Evolutionary conservation across 2,113 vertebrate species (phyloP), one percentile per base, ranked within the genome.

Genomic region (Rattus rattus): DNA sequence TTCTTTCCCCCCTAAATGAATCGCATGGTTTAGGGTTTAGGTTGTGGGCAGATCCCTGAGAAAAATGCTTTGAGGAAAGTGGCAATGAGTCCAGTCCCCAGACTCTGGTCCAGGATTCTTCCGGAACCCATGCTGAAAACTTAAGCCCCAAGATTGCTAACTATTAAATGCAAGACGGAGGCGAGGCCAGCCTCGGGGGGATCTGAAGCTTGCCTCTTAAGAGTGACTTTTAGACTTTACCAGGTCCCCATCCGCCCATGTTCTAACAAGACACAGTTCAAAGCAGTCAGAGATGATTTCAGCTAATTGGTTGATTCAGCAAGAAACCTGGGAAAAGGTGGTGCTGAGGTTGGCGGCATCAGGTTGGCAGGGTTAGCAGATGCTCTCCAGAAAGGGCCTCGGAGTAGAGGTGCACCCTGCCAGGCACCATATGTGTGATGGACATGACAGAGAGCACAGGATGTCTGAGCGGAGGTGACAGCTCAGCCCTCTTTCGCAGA

Each of bases 191-290:
- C 11, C 1, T 76, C 5, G 0, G 61, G 33, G 59, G 33, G 13
- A 12, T 19, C 17, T 30, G 73, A 88, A 17, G 39, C 86, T 69
- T 67, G 54, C n/a, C 87, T 95, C 91, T 92, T 33, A 19, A 43
- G 92, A 80, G 83, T 81, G 95, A 91, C 96, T 96, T 95, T 85
- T 63, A 56, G 96, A 93, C 87, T 90, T 85, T 93, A n/a, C 70
- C 63, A 24, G 94, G 96, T 85, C 97, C 95, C 90, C 7, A 28
- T 91, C 91, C 90, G 76, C 94, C 84, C 94, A 79, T 97, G 97
- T 97, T 96, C 94, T 95, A 97, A 98, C 97, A 98, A 97, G 98
- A 96, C 96, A 96, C 43, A 96, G 98, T 98, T 98, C 96, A 98
- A 84, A 85, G 91, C 96, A 97, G 90, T 93, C 97, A 97, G 97